phyloP scores from a whole-genome alignment of 64 coral and sea anemone genomes.

The Catalaphyllia jardinei region DNA sequence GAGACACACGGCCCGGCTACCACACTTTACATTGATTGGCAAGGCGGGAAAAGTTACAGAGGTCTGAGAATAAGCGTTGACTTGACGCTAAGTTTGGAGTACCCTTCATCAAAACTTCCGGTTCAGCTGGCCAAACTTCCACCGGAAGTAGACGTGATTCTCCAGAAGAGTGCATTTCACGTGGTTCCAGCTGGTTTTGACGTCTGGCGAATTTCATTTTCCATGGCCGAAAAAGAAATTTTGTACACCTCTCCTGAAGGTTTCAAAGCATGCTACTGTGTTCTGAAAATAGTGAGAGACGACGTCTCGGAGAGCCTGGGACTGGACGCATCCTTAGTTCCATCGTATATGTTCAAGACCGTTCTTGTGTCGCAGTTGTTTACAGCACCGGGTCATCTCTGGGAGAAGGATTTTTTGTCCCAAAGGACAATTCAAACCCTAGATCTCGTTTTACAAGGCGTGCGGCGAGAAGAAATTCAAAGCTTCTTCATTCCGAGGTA shows the following conservation, averaged over 20 bases:
- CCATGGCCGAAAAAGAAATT: slow-evolving; percentile 22
- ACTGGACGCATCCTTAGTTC: neutral
- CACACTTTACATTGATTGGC: slow-evolving; percentile 1
- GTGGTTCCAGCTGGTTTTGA: slow-evolving; percentile 41
- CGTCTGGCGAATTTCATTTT: slow-evolving; percentile 31
- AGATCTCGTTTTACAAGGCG: slow-evolving; percentile 26
- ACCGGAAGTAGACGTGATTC: neutral
- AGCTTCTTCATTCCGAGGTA: slow-evolving; percentile 4
- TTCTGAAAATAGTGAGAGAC: slow-evolving; percentile 17
- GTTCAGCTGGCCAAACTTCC: neutral
- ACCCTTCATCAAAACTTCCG: slow-evolving; percentile 1
- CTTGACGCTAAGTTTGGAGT: neutral
- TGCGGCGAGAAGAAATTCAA: slow-evolving; percentile 7
- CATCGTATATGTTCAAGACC: slow-evolving; percentile 38
- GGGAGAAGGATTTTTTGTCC: slow-evolving; percentile 9
- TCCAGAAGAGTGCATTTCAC: slow-evolving; percentile 17
- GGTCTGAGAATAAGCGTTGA: neutral
- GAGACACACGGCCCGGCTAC: slow-evolving; percentile 19
- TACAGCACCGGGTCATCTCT: neutral
- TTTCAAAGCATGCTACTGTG: slow-evolving; percentile 40
- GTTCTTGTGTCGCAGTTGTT: slow-evolving; percentile 21
- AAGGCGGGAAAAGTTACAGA: neutral
- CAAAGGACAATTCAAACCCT: slow-evolving; percentile 1
- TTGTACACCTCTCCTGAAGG: slow-evolving; percentile 4
- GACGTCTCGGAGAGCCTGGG: slow-evolving; percentile 7